These are phyloP conservation scores for Okamejei kenojei DNA, from an alignment of 2,797 vertebrate genomes.

Conservation along the genomic window DNA sequence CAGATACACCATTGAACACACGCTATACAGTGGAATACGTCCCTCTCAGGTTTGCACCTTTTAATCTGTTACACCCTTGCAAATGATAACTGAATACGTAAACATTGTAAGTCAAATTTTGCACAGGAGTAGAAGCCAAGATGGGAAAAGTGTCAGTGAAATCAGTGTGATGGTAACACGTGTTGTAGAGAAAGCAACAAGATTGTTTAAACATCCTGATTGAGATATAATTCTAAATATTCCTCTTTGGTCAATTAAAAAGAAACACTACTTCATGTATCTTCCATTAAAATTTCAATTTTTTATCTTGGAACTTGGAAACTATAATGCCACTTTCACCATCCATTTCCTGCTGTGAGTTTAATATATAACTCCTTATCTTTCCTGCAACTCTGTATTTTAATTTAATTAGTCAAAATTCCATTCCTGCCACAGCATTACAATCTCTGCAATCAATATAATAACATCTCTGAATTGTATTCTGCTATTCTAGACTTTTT, in stretches of 20 bases:
- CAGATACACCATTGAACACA: not conserved
- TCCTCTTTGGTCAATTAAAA: not conserved
- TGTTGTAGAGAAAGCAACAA: not conserved
- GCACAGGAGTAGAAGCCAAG: too few relatives aligned
- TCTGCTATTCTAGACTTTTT: too few relatives aligned
- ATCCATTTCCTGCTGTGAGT: not conserved
- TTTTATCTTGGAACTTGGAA: not conserved
- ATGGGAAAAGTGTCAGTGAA: not conserved
- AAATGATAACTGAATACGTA: too few relatives aligned
- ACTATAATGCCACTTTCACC: not conserved
- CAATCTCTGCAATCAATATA: not conserved
- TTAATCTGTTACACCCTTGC: not conserved
- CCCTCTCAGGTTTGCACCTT: not conserved
- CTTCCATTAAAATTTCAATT: not conserved
- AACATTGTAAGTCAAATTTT: not conserved
- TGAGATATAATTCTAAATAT: not conserved
- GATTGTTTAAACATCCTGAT: not conserved
- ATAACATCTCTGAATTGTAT: not conserved
- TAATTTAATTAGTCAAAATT: not conserved
- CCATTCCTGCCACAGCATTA: not conserved
- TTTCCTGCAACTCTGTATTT: not conserved
- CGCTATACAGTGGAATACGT: constrained; percentile 20
- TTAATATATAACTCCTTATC: not conserved
- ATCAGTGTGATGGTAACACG: not conserved
- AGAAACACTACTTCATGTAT: not conserved